These are phyloP conservation scores for Oreochromis grahami DNA, from an alignment of 2,797 vertebrate species.

Conservation along the genomic window DNA sequence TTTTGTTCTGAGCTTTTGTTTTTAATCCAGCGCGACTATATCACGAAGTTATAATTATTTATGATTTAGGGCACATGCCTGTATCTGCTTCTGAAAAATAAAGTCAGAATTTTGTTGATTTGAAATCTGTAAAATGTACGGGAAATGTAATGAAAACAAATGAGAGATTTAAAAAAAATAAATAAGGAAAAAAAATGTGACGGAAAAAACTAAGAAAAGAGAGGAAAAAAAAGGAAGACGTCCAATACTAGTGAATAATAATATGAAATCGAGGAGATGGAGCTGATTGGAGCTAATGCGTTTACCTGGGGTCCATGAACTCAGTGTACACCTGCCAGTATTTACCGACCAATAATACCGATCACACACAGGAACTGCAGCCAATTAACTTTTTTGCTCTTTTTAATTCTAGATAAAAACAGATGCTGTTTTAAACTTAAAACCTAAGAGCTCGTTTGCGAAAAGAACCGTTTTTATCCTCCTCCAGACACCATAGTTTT, in stretches of 20 bases:
- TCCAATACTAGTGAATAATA: background rate
- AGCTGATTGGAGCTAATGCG: background rate
- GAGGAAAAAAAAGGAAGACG: accelerated
- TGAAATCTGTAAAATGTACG: background rate
- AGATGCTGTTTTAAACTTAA: background rate
- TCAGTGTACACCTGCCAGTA: background rate
- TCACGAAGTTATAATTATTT: background rate
- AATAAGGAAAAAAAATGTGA: background rate
- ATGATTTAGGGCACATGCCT: background rate
- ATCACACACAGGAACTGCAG: background rate
- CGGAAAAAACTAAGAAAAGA: background rate
- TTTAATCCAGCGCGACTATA: background rate
- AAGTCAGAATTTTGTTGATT: background rate
- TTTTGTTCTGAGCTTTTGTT: background rate
- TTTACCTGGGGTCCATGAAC: background rate
- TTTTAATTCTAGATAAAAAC: background rate
- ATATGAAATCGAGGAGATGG: background rate
- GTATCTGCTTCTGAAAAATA: background rate
- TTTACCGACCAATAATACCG: background rate
- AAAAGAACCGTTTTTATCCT: background rate
- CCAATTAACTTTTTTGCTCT: accelerated
- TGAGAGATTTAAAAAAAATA: background rate
- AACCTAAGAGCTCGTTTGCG: background rate
- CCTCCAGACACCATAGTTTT: too few relatives aligned
- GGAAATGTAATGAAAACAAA: background rate